Conservation (phyloP, 2,113 vertebrate genomes). For the Jaculus jaculus region DNA sequence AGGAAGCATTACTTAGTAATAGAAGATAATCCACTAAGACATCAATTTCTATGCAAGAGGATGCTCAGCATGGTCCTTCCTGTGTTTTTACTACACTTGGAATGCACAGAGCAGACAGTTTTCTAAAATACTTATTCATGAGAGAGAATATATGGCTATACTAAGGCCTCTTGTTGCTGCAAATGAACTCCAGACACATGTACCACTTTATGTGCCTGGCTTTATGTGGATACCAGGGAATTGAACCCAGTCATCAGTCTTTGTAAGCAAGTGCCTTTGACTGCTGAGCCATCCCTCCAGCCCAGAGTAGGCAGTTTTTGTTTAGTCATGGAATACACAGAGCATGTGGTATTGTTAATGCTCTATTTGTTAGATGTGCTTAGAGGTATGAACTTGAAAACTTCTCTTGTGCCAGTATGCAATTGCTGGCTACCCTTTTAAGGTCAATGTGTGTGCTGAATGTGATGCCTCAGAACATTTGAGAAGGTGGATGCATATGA, state of each 20-base stretch:
- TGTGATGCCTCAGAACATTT: conserved; percentile 69
- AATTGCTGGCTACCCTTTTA: conserved; percentile 56
- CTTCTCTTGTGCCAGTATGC: conserved; percentile 40
- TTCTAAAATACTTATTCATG: too few relatives aligned
- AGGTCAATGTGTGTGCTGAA: conserved; percentile 51
- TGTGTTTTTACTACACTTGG: background rate
- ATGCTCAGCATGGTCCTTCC: background rate
- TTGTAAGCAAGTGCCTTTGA: too few relatives aligned
- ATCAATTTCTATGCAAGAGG: background rate
- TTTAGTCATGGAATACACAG: background rate
- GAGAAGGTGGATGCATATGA: conserved; percentile 72
- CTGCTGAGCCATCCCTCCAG: too few relatives aligned
- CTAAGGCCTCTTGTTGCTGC: too few relatives aligned
- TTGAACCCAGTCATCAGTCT: too few relatives aligned
- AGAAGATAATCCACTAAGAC: background rate
- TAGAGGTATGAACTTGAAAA: conserved; percentile 51
- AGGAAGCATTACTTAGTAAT: too few relatives aligned
- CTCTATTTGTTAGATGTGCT: conserved; percentile 27
- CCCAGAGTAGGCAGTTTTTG: too few relatives aligned
- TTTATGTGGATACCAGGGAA: too few relatives aligned
- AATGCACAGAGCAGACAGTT: too few relatives aligned
- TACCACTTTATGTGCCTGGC: too few relatives aligned
- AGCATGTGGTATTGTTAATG: background rate
- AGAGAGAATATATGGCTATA: too few relatives aligned
- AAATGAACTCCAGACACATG: too few relatives aligned